Evolutionary conservation across 1,140 invertebrate genomes (phyloP), one percentile per base, ranked within the genome.

Genomic region (Helicoverpa armigera): DNA sequence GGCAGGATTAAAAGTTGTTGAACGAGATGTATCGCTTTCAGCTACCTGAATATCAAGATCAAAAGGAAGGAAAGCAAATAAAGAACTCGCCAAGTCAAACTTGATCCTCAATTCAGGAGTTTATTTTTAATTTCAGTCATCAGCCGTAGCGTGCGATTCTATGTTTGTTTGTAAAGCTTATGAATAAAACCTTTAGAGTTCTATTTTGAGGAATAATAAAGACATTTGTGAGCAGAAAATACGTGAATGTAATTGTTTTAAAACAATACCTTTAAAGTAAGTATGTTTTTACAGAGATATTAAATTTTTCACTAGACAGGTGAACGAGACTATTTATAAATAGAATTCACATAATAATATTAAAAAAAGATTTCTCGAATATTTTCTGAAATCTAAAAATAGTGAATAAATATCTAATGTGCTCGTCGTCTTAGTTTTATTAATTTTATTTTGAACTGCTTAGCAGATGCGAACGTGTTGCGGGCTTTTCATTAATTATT

Each of bases 1-100:
- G 72, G 72, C 73, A 31, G 84, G 84, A 84, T 87, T 87, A 87
- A 85, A 87, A 80, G 81, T 85, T 80, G 73, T 63, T 76, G 67
- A 43, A 13, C 50, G 73, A 35, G 70, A 82, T 84, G 82, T 85
- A 83, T 84, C 82, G 83, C 65, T 69, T 60, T 56, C 60, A 67
- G 76, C 35, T 75, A 82, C 80, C 78, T 73, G 83, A 56, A 51
- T 77, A 63, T 72, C 79, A 50, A 79, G 70, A 81, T 81, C 80
- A 81, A 81, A 43, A 84, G 74, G 48, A 60, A 76, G 65, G 69
- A 83, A 83, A 56, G 77, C 77, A 85, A 85, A 85, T 83, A 83
- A 48, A 79, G 67, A 78, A 61, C 56, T 74, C 76, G n/a, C 54
- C 9, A 82, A 82, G 74, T 82, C 60, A 78, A 78, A 78, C 73